Percentiles rank a stretch among this genome's conserved stretches.
phyloP scores from a whole-genome alignment of 2,888 invertebrate genomes.

The Sesia bembeciformis region DNA sequence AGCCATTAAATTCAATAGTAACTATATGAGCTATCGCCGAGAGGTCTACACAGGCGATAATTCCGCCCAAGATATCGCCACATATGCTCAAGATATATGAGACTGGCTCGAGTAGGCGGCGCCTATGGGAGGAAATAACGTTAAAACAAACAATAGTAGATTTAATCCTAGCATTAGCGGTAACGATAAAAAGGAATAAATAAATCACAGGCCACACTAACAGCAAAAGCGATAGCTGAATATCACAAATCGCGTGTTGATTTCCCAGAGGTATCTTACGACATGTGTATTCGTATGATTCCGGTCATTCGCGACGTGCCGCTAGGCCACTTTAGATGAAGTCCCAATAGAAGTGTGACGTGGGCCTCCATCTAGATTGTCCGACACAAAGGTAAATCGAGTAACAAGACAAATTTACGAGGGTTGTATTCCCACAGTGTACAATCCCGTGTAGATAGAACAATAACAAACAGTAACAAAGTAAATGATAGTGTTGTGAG shows the following conservation, averaged over 20 bases:
- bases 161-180: background rate
- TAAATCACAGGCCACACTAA: background rate
- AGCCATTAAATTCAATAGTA: too few species aligned
- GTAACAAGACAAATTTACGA: constrained; percentile 45
- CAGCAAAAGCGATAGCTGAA: constrained; percentile 24
- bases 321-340: constrained; percentile 29
- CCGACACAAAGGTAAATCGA: constrained; percentile 37
- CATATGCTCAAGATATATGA: too few species aligned
- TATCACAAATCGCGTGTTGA: constrained; percentile 48
- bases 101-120: too few species aligned
- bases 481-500: too few species aligned
- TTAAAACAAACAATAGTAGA: too few species aligned
- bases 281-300: constrained; percentile 37
- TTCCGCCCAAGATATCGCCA: too few species aligned
- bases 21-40: too few species aligned
- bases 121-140: too few species aligned
- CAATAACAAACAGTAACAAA: background rate
- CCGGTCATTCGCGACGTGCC: constrained; percentile 42
- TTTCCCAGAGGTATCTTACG: constrained; percentile 42
- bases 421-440: constrained; percentile 33
- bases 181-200: background rate
- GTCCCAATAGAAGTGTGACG: constrained; percentile 36
- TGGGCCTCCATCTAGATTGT: constrained; percentile 16
- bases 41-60: too few species aligned
- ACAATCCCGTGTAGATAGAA: background rate